phyloP scores from a whole-genome alignment of 2,888 invertebrate genomes.

The Apamea anceps region DNA sequence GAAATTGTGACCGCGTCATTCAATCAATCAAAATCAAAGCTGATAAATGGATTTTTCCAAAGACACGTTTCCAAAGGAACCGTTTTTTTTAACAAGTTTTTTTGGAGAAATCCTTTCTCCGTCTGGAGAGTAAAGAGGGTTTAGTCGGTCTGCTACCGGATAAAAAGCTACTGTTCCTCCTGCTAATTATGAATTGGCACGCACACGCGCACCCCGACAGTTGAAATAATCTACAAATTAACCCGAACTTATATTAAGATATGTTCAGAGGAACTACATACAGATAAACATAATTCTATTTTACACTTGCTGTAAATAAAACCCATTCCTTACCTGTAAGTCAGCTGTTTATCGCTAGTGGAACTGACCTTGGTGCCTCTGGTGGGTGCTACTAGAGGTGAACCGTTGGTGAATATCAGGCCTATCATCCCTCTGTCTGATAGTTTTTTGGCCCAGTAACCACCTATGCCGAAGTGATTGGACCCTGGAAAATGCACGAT shows the following conservation, averaged over 20 bases:
- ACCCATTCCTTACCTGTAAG: neutral
- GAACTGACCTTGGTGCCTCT: conserved; percentile 34
- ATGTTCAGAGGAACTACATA: neutral
- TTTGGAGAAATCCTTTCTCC: neutral
- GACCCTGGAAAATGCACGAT: conserved; percentile 11
- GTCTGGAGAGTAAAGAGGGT: neutral
- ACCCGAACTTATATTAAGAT: neutral
- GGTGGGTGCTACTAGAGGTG: conserved; percentile 43
- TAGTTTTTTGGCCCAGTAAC: conserved; percentile 32
- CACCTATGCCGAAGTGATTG: conserved; percentile 38
- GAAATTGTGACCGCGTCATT: too few relatives aligned
- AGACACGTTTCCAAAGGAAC: neutral
- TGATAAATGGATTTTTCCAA: neutral
- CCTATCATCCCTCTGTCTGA: conserved; percentile 27
- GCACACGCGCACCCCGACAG: neutral
- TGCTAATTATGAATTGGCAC: neutral
- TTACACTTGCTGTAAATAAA: neutral
- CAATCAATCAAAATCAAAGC: too few relatives aligned
- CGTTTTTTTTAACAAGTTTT: too few relatives aligned
- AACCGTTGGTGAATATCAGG: conserved; percentile 20
- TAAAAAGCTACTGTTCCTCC: neutral
- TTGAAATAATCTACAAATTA: neutral
- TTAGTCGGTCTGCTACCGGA: neutral
- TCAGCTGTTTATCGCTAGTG: neutral
- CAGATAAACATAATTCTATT: neutral